Evolutionary conservation across 2,888 invertebrate genomes (phyloP).

Genomic region (Hyposoter dolosus): DNA sequence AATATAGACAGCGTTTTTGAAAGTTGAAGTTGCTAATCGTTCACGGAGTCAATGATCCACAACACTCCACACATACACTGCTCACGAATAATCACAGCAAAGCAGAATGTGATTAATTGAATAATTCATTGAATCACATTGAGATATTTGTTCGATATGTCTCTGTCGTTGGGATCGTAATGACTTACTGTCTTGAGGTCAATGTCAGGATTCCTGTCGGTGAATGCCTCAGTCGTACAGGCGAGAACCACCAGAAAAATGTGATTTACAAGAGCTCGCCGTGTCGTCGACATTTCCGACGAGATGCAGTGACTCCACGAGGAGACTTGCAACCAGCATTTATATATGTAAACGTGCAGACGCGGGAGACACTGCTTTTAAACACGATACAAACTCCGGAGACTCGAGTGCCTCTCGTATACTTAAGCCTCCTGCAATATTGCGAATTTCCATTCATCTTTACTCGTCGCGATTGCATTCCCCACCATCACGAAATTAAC

Average conservation of each 20-base stretch:
- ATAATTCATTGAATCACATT: background rate
- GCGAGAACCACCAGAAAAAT: slow-evolving; percentile 30
- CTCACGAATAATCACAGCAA: background rate
- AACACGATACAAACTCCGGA: slow-evolving; percentile 24
- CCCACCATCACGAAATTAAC: slow-evolving; percentile 47
- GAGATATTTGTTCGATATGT: background rate
- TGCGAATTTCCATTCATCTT: slow-evolving; percentile 54
- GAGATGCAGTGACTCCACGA: slow-evolving; percentile 62
- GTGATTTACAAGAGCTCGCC: slow-evolving; percentile 37
- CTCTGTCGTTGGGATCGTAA: background rate
- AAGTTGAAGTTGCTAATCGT: background rate
- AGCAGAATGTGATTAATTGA: background rate
- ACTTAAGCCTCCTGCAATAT: slow-evolving; percentile 23
- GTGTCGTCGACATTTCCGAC: slow-evolving; percentile 62
- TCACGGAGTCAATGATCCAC: background rate
- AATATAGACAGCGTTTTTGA: background rate
- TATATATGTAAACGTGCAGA: slow-evolving; percentile 60
- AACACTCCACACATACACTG: background rate
- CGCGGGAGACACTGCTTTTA: slow-evolving; percentile 12
- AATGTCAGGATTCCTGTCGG: slow-evolving; percentile 76
- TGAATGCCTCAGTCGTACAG: slow-evolving; percentile 25
- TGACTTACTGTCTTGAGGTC: slow-evolving; percentile 77
- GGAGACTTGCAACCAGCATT: slow-evolving; percentile 47
- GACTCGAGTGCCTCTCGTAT: slow-evolving; percentile 19
- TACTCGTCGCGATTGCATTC: slow-evolving; percentile 33